phyloP scores from a whole-genome alignment of 1,140 invertebrate species.

The Drosophila willistoni region DNA sequence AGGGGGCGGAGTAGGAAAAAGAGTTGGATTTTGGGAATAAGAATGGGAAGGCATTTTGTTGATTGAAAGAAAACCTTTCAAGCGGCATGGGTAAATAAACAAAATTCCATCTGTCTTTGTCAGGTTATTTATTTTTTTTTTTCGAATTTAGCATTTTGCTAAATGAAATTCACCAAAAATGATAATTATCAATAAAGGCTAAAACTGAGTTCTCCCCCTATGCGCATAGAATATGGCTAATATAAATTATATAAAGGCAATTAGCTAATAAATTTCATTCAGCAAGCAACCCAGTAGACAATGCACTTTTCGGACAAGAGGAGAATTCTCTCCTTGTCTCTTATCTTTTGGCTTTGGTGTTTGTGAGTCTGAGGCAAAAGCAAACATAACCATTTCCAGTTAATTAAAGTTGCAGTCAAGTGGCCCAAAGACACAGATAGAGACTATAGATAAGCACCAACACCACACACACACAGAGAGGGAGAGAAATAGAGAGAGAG shows the following conservation, averaged over 20 bases:
- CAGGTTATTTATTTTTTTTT: conserved; percentile 26
- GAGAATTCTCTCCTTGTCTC: conserved; percentile 31
- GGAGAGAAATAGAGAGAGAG: background rate
- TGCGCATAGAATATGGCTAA: background rate
- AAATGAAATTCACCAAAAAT: conserved; percentile 30
- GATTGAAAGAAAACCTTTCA: conserved; percentile 11
- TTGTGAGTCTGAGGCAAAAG: conserved; percentile 48
- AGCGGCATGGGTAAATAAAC: conserved; percentile 20
- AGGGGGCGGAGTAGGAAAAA: too few species aligned
- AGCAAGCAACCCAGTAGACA: conserved; percentile 24
- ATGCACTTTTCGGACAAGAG: conserved; percentile 15
- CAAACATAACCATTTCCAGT: conserved; percentile 77
- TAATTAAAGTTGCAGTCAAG: conserved; percentile 80
- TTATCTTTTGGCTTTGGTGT: conserved; percentile 40
- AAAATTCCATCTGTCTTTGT: conserved; percentile 21
- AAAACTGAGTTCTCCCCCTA: background rate
- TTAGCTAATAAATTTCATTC: conserved; percentile 15
- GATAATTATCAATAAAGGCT: conserved; percentile 38
- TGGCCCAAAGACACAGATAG: conserved; percentile 43
- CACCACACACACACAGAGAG: background rate
- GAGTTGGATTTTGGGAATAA: too few species aligned
- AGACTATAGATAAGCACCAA: conserved; percentile 11
- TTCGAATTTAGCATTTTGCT: background rate
- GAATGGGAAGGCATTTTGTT: background rate
- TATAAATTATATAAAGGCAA: conserved; percentile 32